A percentile compares a stretch with the other conserved stretches of the same genome.
phyloP scores from a whole-genome alignment of 2,113 vertebrate species.

The Lycocorax pyrrhopterus region DNA sequence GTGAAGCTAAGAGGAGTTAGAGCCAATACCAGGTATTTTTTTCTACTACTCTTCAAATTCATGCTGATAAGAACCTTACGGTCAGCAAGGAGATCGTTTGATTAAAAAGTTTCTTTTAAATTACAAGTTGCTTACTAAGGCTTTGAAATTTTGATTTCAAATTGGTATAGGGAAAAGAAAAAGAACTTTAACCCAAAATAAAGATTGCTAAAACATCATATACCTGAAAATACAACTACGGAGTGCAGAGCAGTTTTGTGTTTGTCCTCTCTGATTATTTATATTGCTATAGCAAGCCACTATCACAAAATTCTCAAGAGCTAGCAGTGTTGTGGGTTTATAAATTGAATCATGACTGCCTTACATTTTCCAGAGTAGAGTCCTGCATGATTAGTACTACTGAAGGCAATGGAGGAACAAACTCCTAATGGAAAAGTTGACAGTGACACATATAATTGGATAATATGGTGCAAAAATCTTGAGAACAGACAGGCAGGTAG shows the following conservation, averaged over 20 bases:
- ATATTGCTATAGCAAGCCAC: neutral
- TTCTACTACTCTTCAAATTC: neutral
- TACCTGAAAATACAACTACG: neutral
- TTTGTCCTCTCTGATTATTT: neutral
- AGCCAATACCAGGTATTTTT: neutral
- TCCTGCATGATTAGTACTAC: neutral
- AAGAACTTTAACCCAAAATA: neutral
- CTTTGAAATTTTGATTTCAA: neutral
- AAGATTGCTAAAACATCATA: neutral
- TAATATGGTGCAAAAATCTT: neutral
- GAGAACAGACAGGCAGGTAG: neutral
- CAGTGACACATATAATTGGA: neutral
- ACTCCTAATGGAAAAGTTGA: neutral
- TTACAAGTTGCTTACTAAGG: neutral
- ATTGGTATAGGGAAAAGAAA: neutral
- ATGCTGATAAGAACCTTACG: neutral
- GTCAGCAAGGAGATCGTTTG: neutral
- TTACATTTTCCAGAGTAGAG: neutral
- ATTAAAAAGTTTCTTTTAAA: neutral
- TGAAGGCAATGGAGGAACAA: neutral
- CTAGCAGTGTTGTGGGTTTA: neutral
- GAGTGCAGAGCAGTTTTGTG: neutral
- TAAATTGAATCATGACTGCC: neutral
- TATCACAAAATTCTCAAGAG: neutral
- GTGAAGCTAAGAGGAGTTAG: neutral